Evolutionary conservation across 1,140 invertebrate species (phyloP), one percentile per base, ranked within the genome.

Genomic region (Saxidomus purpurata): DNA sequence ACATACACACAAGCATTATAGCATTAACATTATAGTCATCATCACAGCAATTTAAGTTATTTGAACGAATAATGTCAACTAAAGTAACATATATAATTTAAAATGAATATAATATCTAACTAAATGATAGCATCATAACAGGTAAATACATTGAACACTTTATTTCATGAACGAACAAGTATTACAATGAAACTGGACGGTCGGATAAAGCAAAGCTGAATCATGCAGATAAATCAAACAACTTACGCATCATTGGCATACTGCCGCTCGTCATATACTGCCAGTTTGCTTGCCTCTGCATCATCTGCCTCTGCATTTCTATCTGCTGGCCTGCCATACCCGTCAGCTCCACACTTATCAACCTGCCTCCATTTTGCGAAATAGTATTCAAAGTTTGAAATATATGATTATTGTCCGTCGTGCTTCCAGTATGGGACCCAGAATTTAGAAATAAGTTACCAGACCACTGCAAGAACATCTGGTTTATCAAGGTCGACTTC

Each of bases 271-370:
- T 15, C 63, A 22, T 34, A 19, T 34, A 74, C 25, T 85, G 82
- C 49, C 34, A 31, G 0, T 55, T 22, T 22, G 63, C 38, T 25
- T 85, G 82, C 25, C 67, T 19, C 38, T 55, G 28, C 82, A 85
- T 85, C 40, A 71, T 31, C 34, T 82, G 55, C 38, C 67, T 28
- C n/a, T 85, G 82, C 82, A 85, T 85, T 40, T 85, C 82, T 0
- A 85, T 49, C 71, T 87, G 85, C 52, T 87, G 85, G 31, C 69
- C 85, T 9, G 74, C 74, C 85, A 87, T 87, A 25, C 85, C 85
- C 22, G 85, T 87, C 0, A 87, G 13, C n/a, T 87, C 85, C 0
- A 87, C 74, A 34, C 85, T 77, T 2, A 87, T 67, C 31, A 79
- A 4, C 25, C 74, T n/a, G 3, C 85, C 85, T n/a, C 74, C 74